These are phyloP conservation scores for Ptilonorhynchus violaceus DNA, from an alignment of 2,113 vertebrate species.

Conservation along the genomic window DNA sequence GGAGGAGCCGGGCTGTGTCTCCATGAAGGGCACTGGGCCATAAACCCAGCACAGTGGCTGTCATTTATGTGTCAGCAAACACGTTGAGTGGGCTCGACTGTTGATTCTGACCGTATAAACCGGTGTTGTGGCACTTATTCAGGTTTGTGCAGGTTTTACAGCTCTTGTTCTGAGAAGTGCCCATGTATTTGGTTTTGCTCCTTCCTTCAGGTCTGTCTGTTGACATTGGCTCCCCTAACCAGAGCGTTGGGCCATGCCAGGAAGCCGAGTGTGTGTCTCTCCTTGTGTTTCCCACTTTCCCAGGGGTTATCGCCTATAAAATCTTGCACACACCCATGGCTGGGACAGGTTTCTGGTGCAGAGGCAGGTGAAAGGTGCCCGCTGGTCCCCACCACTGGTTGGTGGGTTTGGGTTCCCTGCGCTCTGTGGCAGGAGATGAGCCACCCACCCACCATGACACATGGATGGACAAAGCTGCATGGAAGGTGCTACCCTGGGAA, in stretches of 20 bases:
- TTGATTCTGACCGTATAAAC: conserved; percentile 53
- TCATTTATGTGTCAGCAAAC: conserved; percentile 42
- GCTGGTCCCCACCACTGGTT: not conserved
- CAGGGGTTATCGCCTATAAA: not conserved
- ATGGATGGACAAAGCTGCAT: not conserved
- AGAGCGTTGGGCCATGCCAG: conserved; percentile 25
- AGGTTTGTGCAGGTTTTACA: conserved; percentile 66
- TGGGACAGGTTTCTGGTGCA: not conserved
- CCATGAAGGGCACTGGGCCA: not conserved
- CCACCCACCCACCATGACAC: not conserved
- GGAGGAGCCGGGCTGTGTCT: not conserved
- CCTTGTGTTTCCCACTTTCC: not conserved
- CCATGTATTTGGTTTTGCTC: conserved; percentile 61
- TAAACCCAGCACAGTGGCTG: not conserved
- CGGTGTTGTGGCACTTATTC: conserved; percentile 43
- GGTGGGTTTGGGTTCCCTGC: not conserved
- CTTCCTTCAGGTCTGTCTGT: conserved; percentile 55
- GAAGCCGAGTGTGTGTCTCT: not conserved
- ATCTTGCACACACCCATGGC: not conserved
- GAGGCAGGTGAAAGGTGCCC: conserved; percentile 14
- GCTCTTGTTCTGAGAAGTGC: conserved; percentile 61
- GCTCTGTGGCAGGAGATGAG: not conserved
- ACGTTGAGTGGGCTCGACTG: conserved; percentile 1
- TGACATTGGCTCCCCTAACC: conserved; percentile 63
- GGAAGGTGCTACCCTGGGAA: not conserved